phyloP scores from a whole-genome alignment of 2,797 vertebrate species.

The Lateolabrax maculatus region DNA sequence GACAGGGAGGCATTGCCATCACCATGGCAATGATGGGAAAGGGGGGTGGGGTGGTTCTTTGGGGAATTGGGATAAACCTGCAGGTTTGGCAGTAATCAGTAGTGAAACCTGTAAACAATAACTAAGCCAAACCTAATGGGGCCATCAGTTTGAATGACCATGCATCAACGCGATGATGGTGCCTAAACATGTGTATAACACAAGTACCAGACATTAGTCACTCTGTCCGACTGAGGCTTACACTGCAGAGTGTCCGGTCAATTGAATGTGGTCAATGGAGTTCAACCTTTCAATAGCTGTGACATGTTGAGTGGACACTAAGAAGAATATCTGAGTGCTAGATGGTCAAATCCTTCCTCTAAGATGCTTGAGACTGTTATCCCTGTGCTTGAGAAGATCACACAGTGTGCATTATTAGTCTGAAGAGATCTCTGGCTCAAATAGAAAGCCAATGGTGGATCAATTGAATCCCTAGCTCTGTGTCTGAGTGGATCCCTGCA shows the following conservation, averaged over 20 bases:
- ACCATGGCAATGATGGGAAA: constrained; percentile 62
- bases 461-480: constrained; percentile 58
- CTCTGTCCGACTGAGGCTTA: not conserved
- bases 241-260: constrained; percentile 5
- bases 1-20: constrained; percentile 67
- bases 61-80: constrained; percentile 62
- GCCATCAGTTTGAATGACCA: constrained; percentile 45
- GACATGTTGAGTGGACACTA: constrained; percentile 41
- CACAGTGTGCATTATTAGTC: constrained; percentile 27
- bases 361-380: constrained; percentile 38
- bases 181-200: constrained; percentile 25
- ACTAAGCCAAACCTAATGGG: constrained; percentile 62
- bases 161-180: constrained; percentile 51
- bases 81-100: constrained; percentile 59
- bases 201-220: constrained; percentile 10
- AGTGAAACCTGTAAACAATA: constrained; percentile 70
- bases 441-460: constrained; percentile 55
- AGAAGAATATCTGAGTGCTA: constrained; percentile 34
- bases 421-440: constrained; percentile 56
- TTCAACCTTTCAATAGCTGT: constrained; percentile 41
- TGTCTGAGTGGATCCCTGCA: constrained; percentile 71
- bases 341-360: constrained; percentile 37
- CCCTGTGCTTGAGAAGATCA: constrained; percentile 39
- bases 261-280: constrained; percentile 21
- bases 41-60: constrained; percentile 43